Conservation (phyloP, 1,140 invertebrate species). For the Zaprionus capensis region DNA sequence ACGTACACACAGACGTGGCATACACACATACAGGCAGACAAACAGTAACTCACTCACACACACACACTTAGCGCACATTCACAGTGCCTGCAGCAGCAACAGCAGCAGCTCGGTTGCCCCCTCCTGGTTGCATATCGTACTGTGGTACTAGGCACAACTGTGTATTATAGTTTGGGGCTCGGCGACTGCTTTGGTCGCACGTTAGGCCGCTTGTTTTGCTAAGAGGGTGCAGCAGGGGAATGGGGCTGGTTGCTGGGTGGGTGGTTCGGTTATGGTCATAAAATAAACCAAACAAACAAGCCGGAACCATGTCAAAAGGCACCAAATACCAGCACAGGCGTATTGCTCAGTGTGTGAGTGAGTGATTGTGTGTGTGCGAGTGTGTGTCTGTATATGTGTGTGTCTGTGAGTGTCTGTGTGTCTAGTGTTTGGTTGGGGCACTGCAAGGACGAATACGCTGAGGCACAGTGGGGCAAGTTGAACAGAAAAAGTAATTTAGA, state of each 20-base stretch:
- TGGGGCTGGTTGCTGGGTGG: conserved; percentile 21
- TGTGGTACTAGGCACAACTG: conserved; percentile 15
- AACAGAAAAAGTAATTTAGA: no score
- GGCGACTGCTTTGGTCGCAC: conserved; percentile 17
- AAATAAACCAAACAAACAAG: conserved; percentile 84
- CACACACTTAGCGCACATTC: conserved; percentile 2
- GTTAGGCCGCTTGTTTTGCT: conserved; percentile 8
- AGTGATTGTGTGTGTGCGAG: conserved; percentile 33
- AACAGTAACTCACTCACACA: conserved; percentile 6
- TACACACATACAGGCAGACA: conserved; percentile 35
- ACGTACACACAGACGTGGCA: conserved; percentile 5
- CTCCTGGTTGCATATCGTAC: conserved; percentile 21
- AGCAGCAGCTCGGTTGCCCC: conserved; percentile 24
- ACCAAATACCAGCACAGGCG: conserved; percentile 58
- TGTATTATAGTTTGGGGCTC: conserved; percentile 41
- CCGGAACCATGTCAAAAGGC: conserved; percentile 82
- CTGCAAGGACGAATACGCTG: conserved; percentile 64
- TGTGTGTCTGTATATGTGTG: conserved; percentile 15
- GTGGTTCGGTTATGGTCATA: conserved; percentile 78
- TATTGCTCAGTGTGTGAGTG: conserved; percentile 27
- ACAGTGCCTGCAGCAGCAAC: conserved; percentile 33
- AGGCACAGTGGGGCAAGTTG: conserved; percentile 29
- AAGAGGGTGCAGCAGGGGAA: neutral
- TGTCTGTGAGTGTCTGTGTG: conserved; percentile 12
- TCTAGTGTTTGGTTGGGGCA: conserved; percentile 25